Evolutionary conservation across 2,797 vertebrate genomes (phyloP).

Genomic region (Eospalax fontanierii): DNA sequence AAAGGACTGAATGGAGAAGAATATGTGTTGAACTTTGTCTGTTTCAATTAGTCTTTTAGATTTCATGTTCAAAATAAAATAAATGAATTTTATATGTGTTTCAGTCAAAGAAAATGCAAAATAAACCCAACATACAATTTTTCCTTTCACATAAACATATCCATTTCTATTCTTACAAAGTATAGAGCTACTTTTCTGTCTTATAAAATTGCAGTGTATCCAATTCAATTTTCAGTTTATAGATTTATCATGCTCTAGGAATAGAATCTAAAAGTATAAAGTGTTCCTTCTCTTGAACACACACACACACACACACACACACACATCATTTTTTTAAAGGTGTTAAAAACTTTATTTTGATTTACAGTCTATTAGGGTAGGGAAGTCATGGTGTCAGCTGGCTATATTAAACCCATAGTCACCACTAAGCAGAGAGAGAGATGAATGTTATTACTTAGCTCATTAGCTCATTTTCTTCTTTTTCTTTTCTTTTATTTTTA

Average conservation of each 20-base stretch:
- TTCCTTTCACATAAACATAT: slow-evolving; percentile 44
- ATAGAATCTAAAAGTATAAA: neutral
- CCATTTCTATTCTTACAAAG: slow-evolving; percentile 29
- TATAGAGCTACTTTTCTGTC: slow-evolving; percentile 1
- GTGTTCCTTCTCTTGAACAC: neutral
- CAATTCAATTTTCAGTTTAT: slow-evolving; percentile 24
- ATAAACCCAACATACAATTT: slow-evolving; percentile 50
- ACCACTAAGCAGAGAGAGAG: too few relatives aligned
- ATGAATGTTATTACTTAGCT: too few relatives aligned
- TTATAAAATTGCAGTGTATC: slow-evolving; percentile 11
- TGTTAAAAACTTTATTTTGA: too few relatives aligned
- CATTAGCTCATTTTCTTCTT: too few relatives aligned
- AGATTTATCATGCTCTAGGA: neutral
- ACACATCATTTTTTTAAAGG: too few relatives aligned
- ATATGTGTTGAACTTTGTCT: slow-evolving; percentile 35
- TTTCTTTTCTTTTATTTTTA: too few relatives aligned
- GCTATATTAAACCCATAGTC: too few relatives aligned
- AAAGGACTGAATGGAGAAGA: slow-evolving; percentile 18
- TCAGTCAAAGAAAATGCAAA: slow-evolving; percentile 48
- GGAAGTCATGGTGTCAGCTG: too few relatives aligned
- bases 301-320: too few relatives aligned
- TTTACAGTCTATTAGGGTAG: too few relatives aligned
- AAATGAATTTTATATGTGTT: slow-evolving; percentile 63
- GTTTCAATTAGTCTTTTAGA: slow-evolving; percentile 65
- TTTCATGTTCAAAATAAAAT: slow-evolving; percentile 60